Evolutionary conservation across 2,888 invertebrate genomes (phyloP), one percentile per base, ranked within the genome.

Genomic region (Anaspis maculata): DNA sequence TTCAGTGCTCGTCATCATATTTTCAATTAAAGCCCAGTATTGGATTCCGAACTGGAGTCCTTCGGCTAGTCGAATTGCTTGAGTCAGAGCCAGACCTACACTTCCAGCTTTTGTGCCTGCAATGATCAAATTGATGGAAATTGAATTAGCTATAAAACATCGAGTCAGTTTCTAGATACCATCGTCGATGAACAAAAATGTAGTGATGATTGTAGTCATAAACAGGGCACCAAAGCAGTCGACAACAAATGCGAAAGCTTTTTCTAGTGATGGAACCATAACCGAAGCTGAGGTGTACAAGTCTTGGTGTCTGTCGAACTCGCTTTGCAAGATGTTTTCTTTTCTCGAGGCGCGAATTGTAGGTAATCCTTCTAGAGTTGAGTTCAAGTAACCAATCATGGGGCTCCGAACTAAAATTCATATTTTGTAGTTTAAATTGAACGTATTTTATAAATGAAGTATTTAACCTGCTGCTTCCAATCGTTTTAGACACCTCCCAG

Each of bases 1-100:
- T 66, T 96, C 95, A 0, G 94, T 90, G 3, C 86, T 82, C 2
- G 86, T 88, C 87, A 89, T 86, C 46, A 79, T 81, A 54, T 86
- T 89, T 60, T 64, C 64, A 3, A 62, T 61, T 60, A 92, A 92
- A 0, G 92, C 86, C 49, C 89, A 89, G 61, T 92, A 91, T 4
- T 91, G 70, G 25, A 76, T 67, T 2, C 69, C 72, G 71, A 71
- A 74, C 53, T 74, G 73, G 47, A 76, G 45, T 60, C 67, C 62
- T n/a, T 82, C 81, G 0, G 83, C 83, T 39, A 87, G 70, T 1
- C 54, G 47, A 13, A 67, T 56, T 3, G 66, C 58, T 52, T 71
- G 70, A 0, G 69, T 67, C 13, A 72, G 61, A 3, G 69, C 65
- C 15, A 72, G 46, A 12, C 71, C 72, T 1, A 70, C 69, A 38